Conservation (phyloP, 2,113 vertebrate species). For the Lutjanus erythropterus region DNA sequence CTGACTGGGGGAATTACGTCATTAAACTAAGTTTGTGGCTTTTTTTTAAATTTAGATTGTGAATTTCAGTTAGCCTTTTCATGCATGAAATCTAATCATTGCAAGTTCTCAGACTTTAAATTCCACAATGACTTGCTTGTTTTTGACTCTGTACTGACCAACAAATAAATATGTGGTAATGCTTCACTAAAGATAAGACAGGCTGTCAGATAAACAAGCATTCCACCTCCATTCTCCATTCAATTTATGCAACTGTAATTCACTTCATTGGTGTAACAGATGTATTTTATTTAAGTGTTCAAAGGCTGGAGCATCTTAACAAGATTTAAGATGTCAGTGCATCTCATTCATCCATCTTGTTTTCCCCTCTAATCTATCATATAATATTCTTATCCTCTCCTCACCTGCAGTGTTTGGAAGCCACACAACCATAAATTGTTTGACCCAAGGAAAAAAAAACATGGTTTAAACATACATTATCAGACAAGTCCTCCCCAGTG, state of each 20-base stretch:
- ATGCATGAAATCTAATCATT: conserved; percentile 2
- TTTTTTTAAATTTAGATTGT: conserved; percentile 25
- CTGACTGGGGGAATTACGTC: conserved; percentile 36
- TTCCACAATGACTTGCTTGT: background rate
- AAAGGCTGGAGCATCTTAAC: conserved; percentile 30
- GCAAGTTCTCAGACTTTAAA: background rate
- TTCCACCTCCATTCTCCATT: conserved; percentile 7
- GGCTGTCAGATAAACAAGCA: conserved; percentile 11
- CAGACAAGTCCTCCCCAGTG: conserved; percentile 20
- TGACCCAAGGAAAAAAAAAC: conserved; percentile 12
- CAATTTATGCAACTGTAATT: conserved; percentile 38
- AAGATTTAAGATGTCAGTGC: conserved; percentile 41
- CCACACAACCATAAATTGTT: conserved; percentile 17
- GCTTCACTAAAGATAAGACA: conserved; percentile 13
- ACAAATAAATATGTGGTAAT: background rate
- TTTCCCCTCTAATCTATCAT: conserved; percentile 30
- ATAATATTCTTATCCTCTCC: conserved; percentile 18
- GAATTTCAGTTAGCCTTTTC: conserved; percentile 23
- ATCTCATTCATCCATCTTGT: conserved; percentile 22
- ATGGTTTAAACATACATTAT: conserved; percentile 3
- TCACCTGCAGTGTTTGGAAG: conserved; percentile 40
- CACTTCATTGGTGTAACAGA: conserved; percentile 38
- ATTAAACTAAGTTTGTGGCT: conserved; percentile 26
- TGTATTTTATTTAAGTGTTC: conserved; percentile 25
- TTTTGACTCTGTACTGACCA: background rate